Base-by-base conservation (phyloP, 2,113 vertebrate species). In the Python bivittatus region DNA sequence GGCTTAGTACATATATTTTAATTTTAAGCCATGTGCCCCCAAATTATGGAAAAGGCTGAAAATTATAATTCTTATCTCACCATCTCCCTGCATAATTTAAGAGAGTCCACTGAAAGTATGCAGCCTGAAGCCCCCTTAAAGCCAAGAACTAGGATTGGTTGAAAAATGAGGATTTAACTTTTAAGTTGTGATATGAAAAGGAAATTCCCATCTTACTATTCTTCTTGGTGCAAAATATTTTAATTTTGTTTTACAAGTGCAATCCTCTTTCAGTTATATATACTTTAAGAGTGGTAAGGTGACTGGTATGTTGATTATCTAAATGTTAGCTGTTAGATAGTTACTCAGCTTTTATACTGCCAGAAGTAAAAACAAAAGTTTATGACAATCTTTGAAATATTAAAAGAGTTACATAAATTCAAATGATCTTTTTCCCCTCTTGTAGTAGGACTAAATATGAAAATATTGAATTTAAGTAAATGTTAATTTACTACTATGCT, bases 241-340 rank as follows among this genome's bases (percentile, higher is more conserved):
- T 87, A 33, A 15, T 29, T 61, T 48, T 42, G 56, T 42, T 20
- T 88, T 27, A 38, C 52, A 38, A 33, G 53, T 6, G 3, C 17
- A 1, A 15, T 48, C 6, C 5, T 29, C 25, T 42, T 87, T 9
- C 53, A 94, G 92, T 94, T 94, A 94, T 58, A 88, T 93, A 94
- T 94, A 93, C 94, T 95, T 25, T 23, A 92, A 86, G 93, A 92
- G 90, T 94, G 57, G 89, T 91, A 89, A 92, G 86, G 93, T 68
- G 90, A 92, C 90, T 79, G 79, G 29, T 57, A 72, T 86, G 42
- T 91, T 61, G 83, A 92, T 58, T 90, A 92, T 87, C 56, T 87
- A 48, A 86, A 20, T 33, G 44, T 58, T 68, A 72, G 61, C 17
- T 52, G n/a, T n/a, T 33, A 29, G 58, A 94, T 94, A 91, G 84